A percentile compares a stretch with the other conserved stretches of the same genome.
These are phyloP conservation scores for Plagodis dolabraria DNA, from an alignment of 2,888 invertebrate genomes.

Conservation along the genomic window DNA sequence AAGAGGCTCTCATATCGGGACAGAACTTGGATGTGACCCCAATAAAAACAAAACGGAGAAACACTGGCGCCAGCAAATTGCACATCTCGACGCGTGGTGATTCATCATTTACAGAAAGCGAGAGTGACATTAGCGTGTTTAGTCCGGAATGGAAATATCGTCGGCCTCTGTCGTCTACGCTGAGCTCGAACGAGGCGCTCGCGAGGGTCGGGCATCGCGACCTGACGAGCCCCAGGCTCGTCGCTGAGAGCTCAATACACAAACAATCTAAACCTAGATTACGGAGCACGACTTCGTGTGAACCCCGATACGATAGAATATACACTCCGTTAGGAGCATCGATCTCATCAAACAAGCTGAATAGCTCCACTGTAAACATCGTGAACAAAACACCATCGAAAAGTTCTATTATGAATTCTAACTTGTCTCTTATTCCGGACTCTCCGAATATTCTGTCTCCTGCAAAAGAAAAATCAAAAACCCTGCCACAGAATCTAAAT, in stretches of 20 bases:
- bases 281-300: slow-evolving; percentile 75
- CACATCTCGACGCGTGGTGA: slow-evolving; percentile 64
- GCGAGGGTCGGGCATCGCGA: slow-evolving; percentile 71
- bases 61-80: slow-evolving; percentile 59
- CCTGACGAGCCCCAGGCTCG: slow-evolving; percentile 70
- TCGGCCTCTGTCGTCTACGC: slow-evolving; percentile 73
- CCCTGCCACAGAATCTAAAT: slow-evolving; percentile 85
- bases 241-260: slow-evolving; percentile 64
- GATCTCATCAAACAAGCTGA: slow-evolving; percentile 70
- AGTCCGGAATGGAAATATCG: slow-evolving; percentile 71
- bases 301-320: slow-evolving; percentile 78
- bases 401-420: slow-evolving; percentile 71
- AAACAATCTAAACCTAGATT: slow-evolving; percentile 70
- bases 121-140: slow-evolving; percentile 73
- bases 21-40: slow-evolving; percentile 54
- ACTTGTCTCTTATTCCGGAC: slow-evolving; percentile 76
- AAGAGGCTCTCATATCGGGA: slow-evolving; percentile 74
- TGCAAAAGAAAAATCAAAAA: slow-evolving; percentile 85
- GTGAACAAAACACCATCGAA: slow-evolving; percentile 61
- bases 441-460: slow-evolving; percentile 75
- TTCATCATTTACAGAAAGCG: slow-evolving; percentile 76
- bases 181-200: slow-evolving; percentile 76
- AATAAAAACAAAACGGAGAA: slow-evolving; percentile 63
- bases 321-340: slow-evolving; percentile 72
- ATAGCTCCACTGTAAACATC: slow-evolving; percentile 68